These are phyloP conservation scores for Capitulum mitella DNA, from an alignment of 2,888 invertebrate species.

Conservation along the genomic window DNA sequence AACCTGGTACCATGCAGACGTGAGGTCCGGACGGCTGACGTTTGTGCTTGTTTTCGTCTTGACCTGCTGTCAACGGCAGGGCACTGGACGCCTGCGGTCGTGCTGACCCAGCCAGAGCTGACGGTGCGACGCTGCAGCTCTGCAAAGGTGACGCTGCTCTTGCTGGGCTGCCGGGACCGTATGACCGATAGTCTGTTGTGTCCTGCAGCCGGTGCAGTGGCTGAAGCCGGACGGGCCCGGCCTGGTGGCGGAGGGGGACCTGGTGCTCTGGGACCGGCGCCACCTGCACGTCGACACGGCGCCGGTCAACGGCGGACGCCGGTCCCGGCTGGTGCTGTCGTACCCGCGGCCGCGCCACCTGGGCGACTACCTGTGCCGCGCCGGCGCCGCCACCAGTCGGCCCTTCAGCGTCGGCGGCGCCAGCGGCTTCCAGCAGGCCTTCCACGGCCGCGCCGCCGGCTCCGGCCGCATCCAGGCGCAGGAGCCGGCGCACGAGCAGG, in stretches of 20 bases:
- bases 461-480: not conserved
- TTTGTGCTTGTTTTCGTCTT: no score
- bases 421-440: not conserved
- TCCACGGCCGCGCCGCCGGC: not conserved
- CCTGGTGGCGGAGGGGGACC: not conserved
- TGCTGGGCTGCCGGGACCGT: no score
- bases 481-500: not conserved
- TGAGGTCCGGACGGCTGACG: no score
- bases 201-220: constrained; percentile 9
- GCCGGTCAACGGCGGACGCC: not conserved
- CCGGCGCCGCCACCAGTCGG: not conserved
- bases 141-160: no score
- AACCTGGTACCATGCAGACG: no score
- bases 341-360: constrained; percentile 17
- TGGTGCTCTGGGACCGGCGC: constrained; percentile 13
- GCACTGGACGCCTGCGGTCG: no score
- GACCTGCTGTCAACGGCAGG: no score
- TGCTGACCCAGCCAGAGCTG: no score
- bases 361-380: not conserved
- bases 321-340: not conserved
- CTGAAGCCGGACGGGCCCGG: constrained; percentile 15
- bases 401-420: not conserved
- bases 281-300: not conserved
- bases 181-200: no score
- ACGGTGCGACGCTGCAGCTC: no score